Percentiles rank a stretch among this genome's conserved stretches.
phyloP scores from a whole-genome alignment of 2,888 invertebrate genomes.

The Acleris holmiana region DNA sequence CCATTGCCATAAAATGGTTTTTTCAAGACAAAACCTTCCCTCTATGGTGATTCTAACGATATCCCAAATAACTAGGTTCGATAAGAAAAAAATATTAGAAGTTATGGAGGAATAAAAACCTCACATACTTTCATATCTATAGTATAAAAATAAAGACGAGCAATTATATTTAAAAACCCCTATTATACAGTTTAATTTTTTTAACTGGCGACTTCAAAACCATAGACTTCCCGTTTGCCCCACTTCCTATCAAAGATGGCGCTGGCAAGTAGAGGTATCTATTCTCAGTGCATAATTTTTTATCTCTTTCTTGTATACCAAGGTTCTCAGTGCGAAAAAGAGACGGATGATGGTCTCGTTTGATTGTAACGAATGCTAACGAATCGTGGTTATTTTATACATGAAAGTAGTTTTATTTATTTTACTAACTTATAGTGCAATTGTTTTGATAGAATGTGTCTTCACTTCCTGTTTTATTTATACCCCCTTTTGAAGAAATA shows the following conservation, averaged over 20 bases:
- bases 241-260: slow-evolving; percentile 64
- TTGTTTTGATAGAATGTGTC: slow-evolving; percentile 42
- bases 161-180: not conserved
- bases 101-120: no score
- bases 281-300: slow-evolving; percentile 56
- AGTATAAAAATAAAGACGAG: no score
- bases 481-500: slow-evolving; percentile 25
- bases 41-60: no score
- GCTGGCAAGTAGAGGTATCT: slow-evolving; percentile 55
- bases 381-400: slow-evolving; percentile 73
- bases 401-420: slow-evolving; percentile 66
- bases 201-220: slow-evolving; percentile 48
- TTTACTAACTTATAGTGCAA: slow-evolving; percentile 63
- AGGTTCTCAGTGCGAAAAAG: slow-evolving; percentile 42
- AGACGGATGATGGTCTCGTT: slow-evolving; percentile 59
- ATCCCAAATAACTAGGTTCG: no score
- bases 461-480: slow-evolving; percentile 23
- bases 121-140: no score
- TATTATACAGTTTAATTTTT: slow-evolving; percentile 9
- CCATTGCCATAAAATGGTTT: no score
- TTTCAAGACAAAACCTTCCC: no score
- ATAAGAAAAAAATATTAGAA: no score
- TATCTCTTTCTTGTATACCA: slow-evolving; percentile 56
- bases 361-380: slow-evolving; percentile 82
- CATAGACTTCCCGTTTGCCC: slow-evolving; percentile 54